Base-by-base conservation (phyloP, 2,888 invertebrate species). In the Dione vanillae region DNA sequence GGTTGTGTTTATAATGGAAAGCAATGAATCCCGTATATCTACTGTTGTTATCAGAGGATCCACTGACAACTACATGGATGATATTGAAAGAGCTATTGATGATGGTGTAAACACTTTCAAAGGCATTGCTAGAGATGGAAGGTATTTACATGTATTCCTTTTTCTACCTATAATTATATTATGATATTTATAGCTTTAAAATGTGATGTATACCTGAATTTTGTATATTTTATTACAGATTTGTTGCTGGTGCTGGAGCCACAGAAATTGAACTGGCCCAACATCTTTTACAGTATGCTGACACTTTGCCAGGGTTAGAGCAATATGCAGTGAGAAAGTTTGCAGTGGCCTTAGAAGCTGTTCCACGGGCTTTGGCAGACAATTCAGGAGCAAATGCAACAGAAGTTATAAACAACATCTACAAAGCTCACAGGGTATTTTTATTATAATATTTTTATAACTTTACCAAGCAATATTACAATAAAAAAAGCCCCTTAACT, bases 51-150 rank as follows among this genome's bases (percentile, higher is more conserved):
- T 99, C 73, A 95, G 99, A 76, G 99, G 99, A 0, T 97, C 99
- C 0, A 99, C 99, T 6, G 98, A 99, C 78, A 99, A 99, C 87
- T 97, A 97, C 82, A 98, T 99, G 98, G 99, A 99, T 88, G 99
- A 99, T 82, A 97, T 99, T 81, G 99, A 99, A 91, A 95, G 99
- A 73, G 98, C 99, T 37, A 96, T 99, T 80, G 99, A 99, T 90
- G 99, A 99, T 93, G 99, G 99, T 73, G 98, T 99, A 20, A 99
- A 99, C 86, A 99, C 98, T 43, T 99, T 98, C 92, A 99, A 99
- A 89, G 97, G 97, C 66, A 93, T 98, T 47, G 96, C 97, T 0
- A 95, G 96, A 83, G 97, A 96, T 85, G 95, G 95, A 80, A 93
- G 94, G 89, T 95, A 86, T 73, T 74, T 71, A 10, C 27, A 19